A percentile compares a stretch with the other conserved stretches of the same genome.
These are phyloP conservation scores for Lepidostoma basale DNA, from an alignment of 1,140 invertebrate species.

Conservation along the genomic window DNA sequence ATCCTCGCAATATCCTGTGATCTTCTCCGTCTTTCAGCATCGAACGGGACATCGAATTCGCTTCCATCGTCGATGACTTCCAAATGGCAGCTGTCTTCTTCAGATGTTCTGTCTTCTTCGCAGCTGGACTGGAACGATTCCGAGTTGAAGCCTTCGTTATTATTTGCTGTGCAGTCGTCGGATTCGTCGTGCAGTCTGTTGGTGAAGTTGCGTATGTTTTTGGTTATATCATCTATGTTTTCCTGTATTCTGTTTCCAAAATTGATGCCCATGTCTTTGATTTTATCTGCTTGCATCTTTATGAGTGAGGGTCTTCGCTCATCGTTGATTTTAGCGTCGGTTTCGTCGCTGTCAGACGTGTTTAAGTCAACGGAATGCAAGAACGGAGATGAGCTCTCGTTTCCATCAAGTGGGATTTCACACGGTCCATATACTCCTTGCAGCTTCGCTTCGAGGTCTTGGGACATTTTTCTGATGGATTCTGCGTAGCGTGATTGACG, in stretches of 20 bases:
- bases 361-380: constrained; percentile 11
- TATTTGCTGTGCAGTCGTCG: constrained; percentile 44
- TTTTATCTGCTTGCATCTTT: constrained; percentile 50
- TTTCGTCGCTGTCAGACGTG: constrained; percentile 11
- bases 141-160: constrained; percentile 48
- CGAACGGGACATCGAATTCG: constrained; percentile 48
- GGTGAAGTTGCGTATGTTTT: constrained; percentile 46
- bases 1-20: constrained; percentile 13
- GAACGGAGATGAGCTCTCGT: constrained; percentile 30
- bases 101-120: constrained; percentile 47
- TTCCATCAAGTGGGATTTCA: constrained; percentile 50
- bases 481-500: no score
- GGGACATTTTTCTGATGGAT: constrained; percentile 26
- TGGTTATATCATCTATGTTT: constrained; percentile 50
- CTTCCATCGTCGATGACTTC: constrained; percentile 57
- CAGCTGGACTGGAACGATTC: constrained; percentile 34
- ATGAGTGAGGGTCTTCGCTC: constrained; percentile 43
- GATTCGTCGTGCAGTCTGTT: constrained; percentile 43
- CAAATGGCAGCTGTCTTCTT: constrained; percentile 53
- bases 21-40: constrained; percentile 24
- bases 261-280: constrained; percentile 51
- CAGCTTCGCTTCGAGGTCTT: constrained; percentile 34
- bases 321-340: not conserved
- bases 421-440: constrained; percentile 51
- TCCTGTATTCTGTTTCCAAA: constrained; percentile 52